Conservation (phyloP, 2,797 vertebrate genomes). For the Neostethus bicornis region DNA sequence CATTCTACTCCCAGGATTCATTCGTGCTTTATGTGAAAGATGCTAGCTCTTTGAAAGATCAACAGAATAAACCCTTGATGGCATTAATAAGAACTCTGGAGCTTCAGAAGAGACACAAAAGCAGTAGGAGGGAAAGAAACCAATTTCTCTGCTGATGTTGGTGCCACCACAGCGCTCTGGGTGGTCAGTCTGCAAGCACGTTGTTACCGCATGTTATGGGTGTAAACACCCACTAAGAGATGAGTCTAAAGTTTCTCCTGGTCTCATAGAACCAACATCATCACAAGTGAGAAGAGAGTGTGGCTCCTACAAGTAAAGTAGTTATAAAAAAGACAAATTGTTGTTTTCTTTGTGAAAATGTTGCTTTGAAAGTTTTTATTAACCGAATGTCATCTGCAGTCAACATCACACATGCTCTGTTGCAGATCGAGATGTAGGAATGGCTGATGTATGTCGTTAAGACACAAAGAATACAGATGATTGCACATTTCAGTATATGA, state of each 20-base stretch:
- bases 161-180: constrained; percentile 53
- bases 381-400: constrained; percentile 42
- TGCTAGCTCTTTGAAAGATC: constrained; percentile 61
- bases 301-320: constrained; percentile 20
- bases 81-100: constrained; percentile 51
- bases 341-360: constrained; percentile 44
- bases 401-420: constrained; percentile 41
- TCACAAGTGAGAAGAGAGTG: constrained; percentile 7
- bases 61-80: constrained; percentile 60
- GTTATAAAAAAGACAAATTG: constrained; percentile 48
- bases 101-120: constrained; percentile 37
- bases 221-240: constrained; percentile 55
- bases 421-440: constrained; percentile 31
- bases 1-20: constrained; percentile 48
- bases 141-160: constrained; percentile 61
- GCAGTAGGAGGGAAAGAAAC: constrained; percentile 29
- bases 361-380: constrained; percentile 33
- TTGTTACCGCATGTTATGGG: constrained; percentile 37
- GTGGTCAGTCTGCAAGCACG: constrained; percentile 59
- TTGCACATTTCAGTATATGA: constrained; percentile 50
- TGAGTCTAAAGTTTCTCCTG: constrained; percentile 39
- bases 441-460: constrained; percentile 52
- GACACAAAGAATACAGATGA: constrained; percentile 51
- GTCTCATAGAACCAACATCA: constrained; percentile 14
- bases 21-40: constrained; percentile 39